phyloP scores from a whole-genome alignment of 2,888 invertebrate genomes.

The Xanthorhoe designata region DNA sequence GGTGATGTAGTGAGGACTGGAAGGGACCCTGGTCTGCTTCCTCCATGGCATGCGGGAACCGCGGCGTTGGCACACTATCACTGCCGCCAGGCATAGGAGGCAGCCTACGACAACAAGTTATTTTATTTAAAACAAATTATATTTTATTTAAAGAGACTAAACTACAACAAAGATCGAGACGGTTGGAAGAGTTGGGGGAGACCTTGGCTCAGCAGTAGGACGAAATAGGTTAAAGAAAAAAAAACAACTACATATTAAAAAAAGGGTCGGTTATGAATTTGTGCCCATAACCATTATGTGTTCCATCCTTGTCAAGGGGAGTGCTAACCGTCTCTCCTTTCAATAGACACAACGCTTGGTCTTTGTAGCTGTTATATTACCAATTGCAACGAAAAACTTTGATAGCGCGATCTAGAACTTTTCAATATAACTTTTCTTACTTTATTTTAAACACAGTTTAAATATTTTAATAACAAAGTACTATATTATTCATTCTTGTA shows the following conservation, averaged over 20 bases:
- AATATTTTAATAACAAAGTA: neutral
- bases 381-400: conserved; percentile 3
- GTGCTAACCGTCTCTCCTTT: conserved; percentile 99
- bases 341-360: conserved; percentile 91
- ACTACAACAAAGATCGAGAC: too few relatives aligned
- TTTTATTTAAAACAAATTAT: neutral
- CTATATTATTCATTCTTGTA: neutral
- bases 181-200: too few relatives aligned
- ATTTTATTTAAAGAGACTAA: too few relatives aligned
- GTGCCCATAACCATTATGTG: conserved; percentile 52
- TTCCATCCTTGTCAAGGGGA: conserved; percentile 98
- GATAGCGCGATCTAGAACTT: conserved; percentile 27
- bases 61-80: conserved; percentile 76
- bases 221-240: too few relatives aligned
- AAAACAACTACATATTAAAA: too few relatives aligned
- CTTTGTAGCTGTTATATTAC: neutral
- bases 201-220: too few relatives aligned
- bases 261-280: conserved; percentile 12
- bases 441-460: neutral
- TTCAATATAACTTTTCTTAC: neutral
- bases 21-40: conserved; percentile 86
- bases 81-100: conserved; percentile 78
- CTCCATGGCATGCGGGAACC: conserved; percentile 77
- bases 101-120: conserved; percentile 65
- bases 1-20: conserved; percentile 93